Evolutionary conservation across 2,797 vertebrate genomes (phyloP), one percentile per base, ranked within the genome.

Genomic region (Urosaurus nigricauda): DNA sequence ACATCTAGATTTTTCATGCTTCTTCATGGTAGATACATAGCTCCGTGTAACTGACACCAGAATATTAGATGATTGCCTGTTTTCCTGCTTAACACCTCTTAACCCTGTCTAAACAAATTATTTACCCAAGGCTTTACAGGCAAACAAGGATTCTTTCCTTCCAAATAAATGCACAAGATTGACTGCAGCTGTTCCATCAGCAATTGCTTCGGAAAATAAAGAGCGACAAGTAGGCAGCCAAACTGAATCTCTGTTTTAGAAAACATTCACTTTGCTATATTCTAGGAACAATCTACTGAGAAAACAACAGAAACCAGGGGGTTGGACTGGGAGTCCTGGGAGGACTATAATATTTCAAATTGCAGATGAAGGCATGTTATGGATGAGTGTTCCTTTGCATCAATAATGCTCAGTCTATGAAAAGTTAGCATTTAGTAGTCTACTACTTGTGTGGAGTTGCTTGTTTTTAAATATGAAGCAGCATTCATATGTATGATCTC

Each of bases 81-180:
- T 93, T 95, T 95, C 74, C 85, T 89, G 78, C 91, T 93, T 94
- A 94, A 88, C 81, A 89, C 37, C 89, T 94, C 88, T 93, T 94
- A 92, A 73, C 83, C 90, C 79, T 93, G 70, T 90, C 84, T 93
- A 93, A 95, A 95, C 82, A 93, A 87, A 68, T 95, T 94, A 93
- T 94, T 96, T 95, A 81, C 68, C 89, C 13, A 60, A 85, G 87
- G 63, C 89, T 95, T 90, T 89, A 91, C 94, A 94, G 93, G 63
- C 80, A 94, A 94, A 94, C 78, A 93, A 94, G 84, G 90, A 92
- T 87, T 91, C 77, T 91, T 94, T 92, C 80, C 81, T 93, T 93
- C 92, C 83, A 89, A 92, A 95, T 85, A 87, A 93, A 51, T 82
- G 40, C 70, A 91, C 60, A 73, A 89, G 92, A 90, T 35, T n/a